These are phyloP conservation scores for Arothron firmamentum DNA, from an alignment of 2,113 vertebrate genomes.

Conservation along the genomic window DNA sequence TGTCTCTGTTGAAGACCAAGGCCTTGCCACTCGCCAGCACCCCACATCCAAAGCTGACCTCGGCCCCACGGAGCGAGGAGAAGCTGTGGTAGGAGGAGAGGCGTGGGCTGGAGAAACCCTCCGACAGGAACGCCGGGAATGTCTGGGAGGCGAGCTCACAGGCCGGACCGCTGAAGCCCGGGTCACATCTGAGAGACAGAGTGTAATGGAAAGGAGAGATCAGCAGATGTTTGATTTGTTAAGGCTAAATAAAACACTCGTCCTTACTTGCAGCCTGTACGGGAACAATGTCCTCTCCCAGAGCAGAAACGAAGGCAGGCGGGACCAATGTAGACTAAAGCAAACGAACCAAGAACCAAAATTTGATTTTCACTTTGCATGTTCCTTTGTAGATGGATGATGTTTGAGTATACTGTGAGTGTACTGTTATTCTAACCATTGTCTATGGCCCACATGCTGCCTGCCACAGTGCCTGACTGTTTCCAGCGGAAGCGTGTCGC, in stretches of 20 bases:
- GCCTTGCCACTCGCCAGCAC: slow-evolving; percentile 96
- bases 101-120: slow-evolving; percentile 88
- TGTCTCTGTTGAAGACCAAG: slow-evolving; percentile 94
- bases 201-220: background rate
- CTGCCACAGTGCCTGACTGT: slow-evolving; percentile 82
- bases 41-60: slow-evolving; percentile 95
- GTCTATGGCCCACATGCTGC: slow-evolving; percentile 98
- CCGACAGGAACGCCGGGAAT: slow-evolving; percentile 91
- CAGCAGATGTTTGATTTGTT: slow-evolving; percentile 38
- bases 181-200: slow-evolving; percentile 82
- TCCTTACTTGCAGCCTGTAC: slow-evolving; percentile 95
- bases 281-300: slow-evolving; percentile 93
- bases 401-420: too few species aligned
- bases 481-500: slow-evolving; percentile 92
- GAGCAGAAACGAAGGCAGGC: slow-evolving; percentile 96
- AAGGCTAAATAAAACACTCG: slow-evolving; percentile 34
- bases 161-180: slow-evolving; percentile 91
- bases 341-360: slow-evolving; percentile 48
- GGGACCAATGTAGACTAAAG: slow-evolving; percentile 92
- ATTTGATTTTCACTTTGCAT: too few species aligned
- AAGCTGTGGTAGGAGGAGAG: slow-evolving; percentile 98
- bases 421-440: slow-evolving; percentile 77
- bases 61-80: slow-evolving; percentile 91
- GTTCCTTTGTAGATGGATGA: too few species aligned
- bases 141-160: slow-evolving; percentile 94